phyloP scores from a whole-genome alignment of 2,797 vertebrate species.

The Microtus californicus region DNA sequence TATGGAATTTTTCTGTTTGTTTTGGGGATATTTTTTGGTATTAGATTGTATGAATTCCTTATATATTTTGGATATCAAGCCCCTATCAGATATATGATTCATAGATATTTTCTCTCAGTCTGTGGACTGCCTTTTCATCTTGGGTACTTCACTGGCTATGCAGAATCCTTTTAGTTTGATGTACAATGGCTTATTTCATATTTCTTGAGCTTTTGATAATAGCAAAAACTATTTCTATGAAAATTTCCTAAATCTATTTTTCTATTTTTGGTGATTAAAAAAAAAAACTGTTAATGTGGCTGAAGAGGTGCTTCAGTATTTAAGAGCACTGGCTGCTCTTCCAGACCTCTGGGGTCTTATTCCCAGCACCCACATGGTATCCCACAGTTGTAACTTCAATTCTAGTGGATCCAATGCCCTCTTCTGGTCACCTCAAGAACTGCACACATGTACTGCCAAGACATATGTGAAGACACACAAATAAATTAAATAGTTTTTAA shows the following conservation, averaged over 20 bases:
- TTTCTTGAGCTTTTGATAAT: neutral
- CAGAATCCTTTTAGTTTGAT: neutral
- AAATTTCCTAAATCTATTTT: neutral
- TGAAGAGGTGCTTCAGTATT: neutral
- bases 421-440: neutral
- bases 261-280: neutral
- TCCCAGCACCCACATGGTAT: neutral
- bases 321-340: neutral
- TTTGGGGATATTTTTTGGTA: neutral
- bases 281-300: neutral
- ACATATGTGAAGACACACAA: neutral
- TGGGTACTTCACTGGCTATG: neutral
- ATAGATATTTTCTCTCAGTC: neutral
- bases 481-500: neutral
- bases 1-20: neutral
- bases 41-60: neutral
- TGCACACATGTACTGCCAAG: neutral
- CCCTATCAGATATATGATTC: neutral
- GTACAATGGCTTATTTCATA: neutral
- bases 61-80: neutral
- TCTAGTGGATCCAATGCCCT: neutral
- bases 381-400: neutral
- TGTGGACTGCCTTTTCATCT: neutral
- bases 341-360: neutral
- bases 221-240: neutral